Evolutionary conservation across 2,797 vertebrate species (phyloP).

Genomic region (Myotis pilosus): DNA sequence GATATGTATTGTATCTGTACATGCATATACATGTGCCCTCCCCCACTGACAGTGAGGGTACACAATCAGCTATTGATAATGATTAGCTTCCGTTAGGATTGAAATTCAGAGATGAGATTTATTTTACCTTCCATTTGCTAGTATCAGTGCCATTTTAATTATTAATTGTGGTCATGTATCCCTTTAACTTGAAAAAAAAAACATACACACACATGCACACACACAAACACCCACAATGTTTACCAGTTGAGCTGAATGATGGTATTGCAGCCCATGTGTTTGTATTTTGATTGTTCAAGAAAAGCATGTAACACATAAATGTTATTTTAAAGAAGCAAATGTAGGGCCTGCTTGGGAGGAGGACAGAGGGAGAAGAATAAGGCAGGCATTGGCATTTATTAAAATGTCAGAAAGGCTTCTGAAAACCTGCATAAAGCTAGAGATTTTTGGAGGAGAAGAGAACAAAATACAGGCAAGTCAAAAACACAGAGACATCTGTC

Average conservation of each 20-base stretch:
- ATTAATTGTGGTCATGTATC: background rate
- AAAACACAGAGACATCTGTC: conserved; percentile 26
- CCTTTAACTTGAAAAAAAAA: background rate
- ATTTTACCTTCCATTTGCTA: background rate
- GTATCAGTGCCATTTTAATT: background rate
- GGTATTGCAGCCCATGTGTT: background rate
- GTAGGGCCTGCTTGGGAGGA: background rate
- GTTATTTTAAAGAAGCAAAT: background rate
- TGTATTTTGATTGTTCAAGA: background rate
- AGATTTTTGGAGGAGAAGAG: background rate
- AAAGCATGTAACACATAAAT: background rate
- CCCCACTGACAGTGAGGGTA: accelerated
- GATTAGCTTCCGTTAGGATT: background rate
- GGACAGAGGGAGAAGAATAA: background rate
- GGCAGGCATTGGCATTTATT: no score
- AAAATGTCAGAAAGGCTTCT: background rate
- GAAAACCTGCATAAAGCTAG: conserved; percentile 25
- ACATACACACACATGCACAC: no score
- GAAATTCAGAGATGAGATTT: background rate
- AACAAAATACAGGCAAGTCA: conserved; percentile 40
- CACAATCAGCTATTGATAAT: background rate
- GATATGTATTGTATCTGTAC: background rate
- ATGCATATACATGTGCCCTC: background rate
- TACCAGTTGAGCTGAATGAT: background rate
- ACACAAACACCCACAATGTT: background rate